Conservation (phyloP, 1,140 invertebrate species). For the Chionoecetes opilio region DNA sequence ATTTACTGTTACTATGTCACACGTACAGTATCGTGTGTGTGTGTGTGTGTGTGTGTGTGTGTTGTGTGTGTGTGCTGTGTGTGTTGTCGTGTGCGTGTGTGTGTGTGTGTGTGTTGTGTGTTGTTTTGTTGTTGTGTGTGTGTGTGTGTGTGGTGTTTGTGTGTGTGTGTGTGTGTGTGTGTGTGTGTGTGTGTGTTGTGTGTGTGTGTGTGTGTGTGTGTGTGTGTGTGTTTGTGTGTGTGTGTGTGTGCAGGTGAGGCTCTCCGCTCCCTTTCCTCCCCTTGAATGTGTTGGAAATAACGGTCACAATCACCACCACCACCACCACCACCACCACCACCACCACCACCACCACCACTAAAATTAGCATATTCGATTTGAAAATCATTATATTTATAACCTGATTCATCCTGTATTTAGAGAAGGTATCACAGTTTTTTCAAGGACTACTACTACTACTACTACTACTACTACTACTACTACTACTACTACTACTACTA, state of each 20-base stretch:
- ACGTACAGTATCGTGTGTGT: background rate
- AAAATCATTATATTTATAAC: no score
- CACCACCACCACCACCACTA: background rate
- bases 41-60: conserved; percentile 11
- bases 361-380: no score
- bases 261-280: background rate
- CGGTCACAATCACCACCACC: conserved; percentile 4
- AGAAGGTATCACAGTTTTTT: no score
- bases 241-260: conserved; percentile 12
- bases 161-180: conserved; percentile 27
- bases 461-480: no score
- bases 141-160: conserved; percentile 14
- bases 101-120: background rate
- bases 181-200: conserved; percentile 12
- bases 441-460: no score
- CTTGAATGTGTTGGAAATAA: background rate
- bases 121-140: background rate
- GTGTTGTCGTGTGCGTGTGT: conserved; percentile 13
- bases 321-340: background rate
- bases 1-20: no score
- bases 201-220: conserved; percentile 21
- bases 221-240: conserved; percentile 17
- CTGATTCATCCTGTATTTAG: no score
- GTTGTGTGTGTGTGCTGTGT: conserved; percentile 27
- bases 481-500: no score